phyloP scores from a whole-genome alignment of 2,888 invertebrate genomes.

The Phyllotreta cruciferae region DNA sequence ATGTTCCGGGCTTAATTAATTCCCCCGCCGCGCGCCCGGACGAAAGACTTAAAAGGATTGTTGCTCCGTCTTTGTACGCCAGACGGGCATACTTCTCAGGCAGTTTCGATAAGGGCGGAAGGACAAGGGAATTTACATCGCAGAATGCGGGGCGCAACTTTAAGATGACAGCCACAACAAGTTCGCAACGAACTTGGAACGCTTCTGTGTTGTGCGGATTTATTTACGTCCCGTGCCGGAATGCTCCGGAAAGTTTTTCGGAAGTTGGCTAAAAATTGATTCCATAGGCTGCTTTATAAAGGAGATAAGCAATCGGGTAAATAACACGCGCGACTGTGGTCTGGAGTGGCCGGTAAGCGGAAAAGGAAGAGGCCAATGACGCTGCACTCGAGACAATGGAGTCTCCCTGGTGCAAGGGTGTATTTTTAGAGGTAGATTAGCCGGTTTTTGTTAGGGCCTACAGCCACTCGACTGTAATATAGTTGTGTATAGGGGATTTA shows the following conservation, averaged over 20 bases:
- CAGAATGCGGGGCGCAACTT: slow-evolving; percentile 28
- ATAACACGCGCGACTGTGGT: slow-evolving; percentile 8
- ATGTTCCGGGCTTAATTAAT: slow-evolving; percentile 29
- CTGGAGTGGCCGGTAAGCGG: slow-evolving; percentile 20
- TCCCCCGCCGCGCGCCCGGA: slow-evolving; percentile 18
- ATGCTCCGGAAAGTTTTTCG: too few species aligned
- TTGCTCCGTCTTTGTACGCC: slow-evolving; percentile 31
- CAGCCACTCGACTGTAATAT: too few species aligned
- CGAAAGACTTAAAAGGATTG: slow-evolving; percentile 31
- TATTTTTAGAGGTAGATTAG: too few species aligned
- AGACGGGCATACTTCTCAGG: slow-evolving; percentile 18
- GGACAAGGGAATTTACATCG: slow-evolving; percentile 30
- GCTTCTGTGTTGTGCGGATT: slow-evolving; percentile 12
- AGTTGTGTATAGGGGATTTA: too few species aligned
- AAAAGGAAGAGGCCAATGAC: slow-evolving; percentile 44
- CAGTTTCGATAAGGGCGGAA: slow-evolving; percentile 30
- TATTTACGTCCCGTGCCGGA: too few species aligned
- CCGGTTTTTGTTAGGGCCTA: too few species aligned
- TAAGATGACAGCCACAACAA: slow-evolving; percentile 34
- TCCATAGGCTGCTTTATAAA: too few species aligned
- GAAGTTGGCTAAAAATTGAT: too few species aligned
- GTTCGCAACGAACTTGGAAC: slow-evolving; percentile 21
- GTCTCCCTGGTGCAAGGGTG: too few species aligned
- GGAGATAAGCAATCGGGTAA: too few species aligned
- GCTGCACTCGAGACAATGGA: slow-evolving; percentile 43